Conservation (phyloP, 2,888 invertebrate species). For the Idaea straminata region DNA sequence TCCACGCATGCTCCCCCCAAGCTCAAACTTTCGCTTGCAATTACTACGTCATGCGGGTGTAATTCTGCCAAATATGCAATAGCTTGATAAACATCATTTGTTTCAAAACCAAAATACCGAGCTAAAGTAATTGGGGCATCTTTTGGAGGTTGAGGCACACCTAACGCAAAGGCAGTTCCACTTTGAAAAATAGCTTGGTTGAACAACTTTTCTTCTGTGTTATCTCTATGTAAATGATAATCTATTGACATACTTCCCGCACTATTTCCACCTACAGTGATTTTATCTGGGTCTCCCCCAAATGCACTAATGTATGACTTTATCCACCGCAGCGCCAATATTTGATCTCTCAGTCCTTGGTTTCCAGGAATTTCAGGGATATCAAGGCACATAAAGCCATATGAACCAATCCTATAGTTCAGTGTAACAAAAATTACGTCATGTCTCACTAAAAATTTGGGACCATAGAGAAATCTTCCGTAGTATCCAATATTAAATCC, state of each 20-base stretch:
- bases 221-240: conserved; percentile 36
- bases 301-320: conserved; percentile 50
- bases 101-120: conserved; percentile 32
- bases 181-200: conserved; percentile 44
- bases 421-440: conserved; percentile 45
- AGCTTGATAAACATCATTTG: conserved; percentile 36
- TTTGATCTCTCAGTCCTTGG: conserved; percentile 56
- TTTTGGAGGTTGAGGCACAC: conserved; percentile 26
- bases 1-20: conserved; percentile 36
- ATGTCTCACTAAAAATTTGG: conserved; percentile 43
- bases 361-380: conserved; percentile 55
- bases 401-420: conserved; percentile 52
- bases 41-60: conserved; percentile 34
- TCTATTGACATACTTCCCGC: conserved; percentile 50
- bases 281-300: conserved; percentile 47
- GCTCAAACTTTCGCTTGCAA: conserved; percentile 24
- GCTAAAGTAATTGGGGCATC: conserved; percentile 34
- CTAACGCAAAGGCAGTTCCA: conserved; percentile 32
- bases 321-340: conserved; percentile 49
- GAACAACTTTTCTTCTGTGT: conserved; percentile 34
- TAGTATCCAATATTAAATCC: conserved; percentile 39
- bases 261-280: conserved; percentile 52
- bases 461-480: conserved; percentile 33
- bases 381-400: conserved; percentile 57
- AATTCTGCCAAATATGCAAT: conserved; percentile 33